Evolutionary conservation across 1,140 invertebrate species (phyloP).

Genomic region (Diorhabda elongata): DNA sequence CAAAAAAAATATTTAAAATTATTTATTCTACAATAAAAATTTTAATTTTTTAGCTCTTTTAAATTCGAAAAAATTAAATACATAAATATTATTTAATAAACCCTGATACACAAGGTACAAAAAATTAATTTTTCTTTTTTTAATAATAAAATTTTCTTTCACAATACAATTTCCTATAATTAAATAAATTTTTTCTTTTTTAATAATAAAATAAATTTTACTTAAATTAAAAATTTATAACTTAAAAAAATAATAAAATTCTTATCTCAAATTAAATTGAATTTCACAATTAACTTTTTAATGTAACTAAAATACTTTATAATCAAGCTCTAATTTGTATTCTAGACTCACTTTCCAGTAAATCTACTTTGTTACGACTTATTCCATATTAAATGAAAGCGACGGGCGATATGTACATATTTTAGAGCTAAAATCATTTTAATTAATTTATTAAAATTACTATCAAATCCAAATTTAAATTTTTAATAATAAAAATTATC

Average conservation of each 20-base stretch:
- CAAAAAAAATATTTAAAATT: conserved; percentile 54
- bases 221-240: too few relatives aligned
- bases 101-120: too few relatives aligned
- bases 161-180: conserved; percentile 26
- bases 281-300: conserved; percentile 50
- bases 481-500: conserved; percentile 43
- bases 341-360: conserved; percentile 64
- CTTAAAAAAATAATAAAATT: too few relatives aligned
- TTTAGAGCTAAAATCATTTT: conserved; percentile 49
- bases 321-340: conserved; percentile 51
- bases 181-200: conserved; percentile 47
- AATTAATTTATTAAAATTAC: conserved; percentile 44
- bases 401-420: conserved; percentile 67
- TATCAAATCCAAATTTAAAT: conserved; percentile 53
- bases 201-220: conserved; percentile 45
- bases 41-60: conserved; percentile 51
- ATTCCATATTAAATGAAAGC: conserved; percentile 58
- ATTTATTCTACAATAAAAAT: conserved; percentile 53
- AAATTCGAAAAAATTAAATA: conserved; percentile 54
- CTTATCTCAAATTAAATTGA: conserved; percentile 31
- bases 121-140: too few relatives aligned
- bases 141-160: too few relatives aligned
- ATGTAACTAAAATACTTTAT: conserved; percentile 49
- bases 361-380: conserved; percentile 72
- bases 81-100: conserved; percentile 13